phyloP scores from a whole-genome alignment of 2,113 vertebrate species.

The Drymodes brunneopygia region DNA sequence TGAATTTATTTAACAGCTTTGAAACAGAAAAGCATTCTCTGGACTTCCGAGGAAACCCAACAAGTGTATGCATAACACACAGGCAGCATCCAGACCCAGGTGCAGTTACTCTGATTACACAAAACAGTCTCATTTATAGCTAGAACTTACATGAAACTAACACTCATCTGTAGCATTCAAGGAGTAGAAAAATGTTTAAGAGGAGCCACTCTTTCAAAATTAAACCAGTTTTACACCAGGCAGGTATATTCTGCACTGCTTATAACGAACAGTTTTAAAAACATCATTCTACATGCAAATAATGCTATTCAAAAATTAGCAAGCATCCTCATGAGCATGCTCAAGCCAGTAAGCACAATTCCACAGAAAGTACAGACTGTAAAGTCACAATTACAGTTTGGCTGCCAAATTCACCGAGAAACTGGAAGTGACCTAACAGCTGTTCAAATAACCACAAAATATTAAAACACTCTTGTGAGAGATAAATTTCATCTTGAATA shows the following conservation, averaged over 20 bases:
- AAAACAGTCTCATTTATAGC: neutral
- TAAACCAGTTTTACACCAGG: rapidly evolving
- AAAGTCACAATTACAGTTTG: conserved; percentile 44
- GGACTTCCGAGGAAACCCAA: neutral
- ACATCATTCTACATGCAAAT: neutral
- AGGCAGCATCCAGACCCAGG: neutral
- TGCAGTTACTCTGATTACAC: neutral
- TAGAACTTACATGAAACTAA: neutral
- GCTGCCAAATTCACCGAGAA: conserved; percentile 63
- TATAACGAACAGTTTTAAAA: neutral
- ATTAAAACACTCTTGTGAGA: conserved; percentile 63
- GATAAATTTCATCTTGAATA: conserved; percentile 65
- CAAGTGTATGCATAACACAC: rapidly evolving
- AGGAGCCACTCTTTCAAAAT: neutral
- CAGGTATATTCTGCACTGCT: neutral
- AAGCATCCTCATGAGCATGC: neutral
- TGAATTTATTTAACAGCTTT: neutral
- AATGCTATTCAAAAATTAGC: neutral
- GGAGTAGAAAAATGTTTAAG: neutral
- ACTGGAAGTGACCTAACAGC: conserved; percentile 69
- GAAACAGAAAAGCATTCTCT: neutral
- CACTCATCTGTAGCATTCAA: neutral
- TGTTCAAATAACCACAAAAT: conserved; percentile 73
- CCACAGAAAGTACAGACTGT: neutral
- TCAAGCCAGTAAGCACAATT: conserved; percentile 15